These are phyloP conservation scores for Heliconius erato DNA, from an alignment of 2,888 invertebrate genomes.

Conservation along the genomic window DNA sequence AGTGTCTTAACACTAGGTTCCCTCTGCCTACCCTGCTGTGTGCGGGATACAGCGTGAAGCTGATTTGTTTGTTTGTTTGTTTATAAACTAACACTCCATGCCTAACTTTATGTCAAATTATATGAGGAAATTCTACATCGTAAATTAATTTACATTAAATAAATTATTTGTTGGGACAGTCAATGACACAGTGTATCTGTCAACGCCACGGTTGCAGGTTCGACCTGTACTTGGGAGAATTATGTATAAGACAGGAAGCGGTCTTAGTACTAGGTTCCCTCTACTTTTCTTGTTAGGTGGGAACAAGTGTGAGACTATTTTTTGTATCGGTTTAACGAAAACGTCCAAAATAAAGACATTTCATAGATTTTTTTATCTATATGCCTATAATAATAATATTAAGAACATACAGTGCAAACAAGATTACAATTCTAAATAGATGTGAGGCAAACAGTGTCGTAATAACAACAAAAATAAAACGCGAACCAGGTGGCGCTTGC, in stretches of 20 bases:
- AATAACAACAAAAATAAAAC: constrained; percentile 39
- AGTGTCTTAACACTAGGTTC: no score
- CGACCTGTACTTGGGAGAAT: no score
- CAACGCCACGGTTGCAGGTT: not conserved
- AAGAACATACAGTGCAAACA: constrained; percentile 9
- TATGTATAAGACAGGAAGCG: no score
- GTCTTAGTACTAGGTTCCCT: not conserved
- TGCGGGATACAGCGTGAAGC: no score
- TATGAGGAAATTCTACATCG: not conserved
- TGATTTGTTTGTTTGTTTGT: no score
- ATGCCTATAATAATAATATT: not conserved
- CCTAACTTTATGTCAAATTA: not conserved
- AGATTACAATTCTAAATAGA: constrained; percentile 18
- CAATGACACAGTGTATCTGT: not conserved
- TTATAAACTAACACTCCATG: not conserved
- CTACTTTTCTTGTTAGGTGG: not conserved
- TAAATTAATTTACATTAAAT: not conserved
- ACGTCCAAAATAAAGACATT: no score
- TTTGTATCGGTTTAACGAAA: no score
- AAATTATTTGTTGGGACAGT: not conserved
- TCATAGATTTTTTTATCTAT: not conserved
- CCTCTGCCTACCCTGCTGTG: no score
- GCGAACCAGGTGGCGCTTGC: constrained; percentile 43
- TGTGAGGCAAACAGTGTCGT: constrained; percentile 34
- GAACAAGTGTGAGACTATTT: not conserved